These are phyloP conservation scores for Drosophila ogumai DNA, from an alignment of 1,140 invertebrate species.

Conservation along the genomic window DNA sequence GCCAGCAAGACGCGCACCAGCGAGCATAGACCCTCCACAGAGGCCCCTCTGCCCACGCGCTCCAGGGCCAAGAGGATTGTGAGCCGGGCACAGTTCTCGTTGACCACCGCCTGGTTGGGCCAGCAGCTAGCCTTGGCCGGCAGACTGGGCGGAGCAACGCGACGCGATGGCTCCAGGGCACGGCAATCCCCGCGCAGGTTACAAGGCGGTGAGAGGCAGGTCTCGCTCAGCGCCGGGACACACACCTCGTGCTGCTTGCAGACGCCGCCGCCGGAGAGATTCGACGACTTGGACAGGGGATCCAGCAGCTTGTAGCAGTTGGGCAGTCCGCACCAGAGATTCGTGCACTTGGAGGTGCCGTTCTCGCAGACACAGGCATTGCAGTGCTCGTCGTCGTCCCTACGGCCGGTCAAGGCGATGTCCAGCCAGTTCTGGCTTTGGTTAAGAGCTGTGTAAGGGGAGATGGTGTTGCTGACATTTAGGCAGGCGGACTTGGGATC, in stretches of 20 bases:
- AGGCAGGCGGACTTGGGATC: constrained; percentile 80
- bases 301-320: constrained; percentile 89
- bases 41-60: constrained; percentile 88
- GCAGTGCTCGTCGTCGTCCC: constrained; percentile 90
- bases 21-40: constrained; percentile 90
- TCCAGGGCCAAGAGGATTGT: constrained; percentile 90
- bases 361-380: constrained; percentile 92
- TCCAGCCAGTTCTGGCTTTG: constrained; percentile 71
- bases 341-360: constrained; percentile 91
- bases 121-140: constrained; percentile 91
- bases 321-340: constrained; percentile 93
- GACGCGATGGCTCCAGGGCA: constrained; percentile 89
- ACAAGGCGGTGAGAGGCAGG: constrained; percentile 92
- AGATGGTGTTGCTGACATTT: constrained; percentile 71
- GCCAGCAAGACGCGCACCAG: constrained; percentile 89
- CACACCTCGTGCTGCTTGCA: constrained; percentile 87
- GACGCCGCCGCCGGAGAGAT: constrained; percentile 81
- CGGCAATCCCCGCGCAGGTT: constrained; percentile 93
- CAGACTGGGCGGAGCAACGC: constrained; percentile 90
- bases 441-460: constrained; percentile 75
- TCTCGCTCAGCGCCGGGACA: constrained; percentile 90
- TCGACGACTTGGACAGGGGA: constrained; percentile 85
- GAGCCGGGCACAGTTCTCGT: constrained; percentile 90
- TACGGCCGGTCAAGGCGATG: constrained; percentile 73
- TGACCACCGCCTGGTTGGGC: constrained; percentile 90